Conservation (phyloP, 2,888 invertebrate species). For the Formica aserva region DNA sequence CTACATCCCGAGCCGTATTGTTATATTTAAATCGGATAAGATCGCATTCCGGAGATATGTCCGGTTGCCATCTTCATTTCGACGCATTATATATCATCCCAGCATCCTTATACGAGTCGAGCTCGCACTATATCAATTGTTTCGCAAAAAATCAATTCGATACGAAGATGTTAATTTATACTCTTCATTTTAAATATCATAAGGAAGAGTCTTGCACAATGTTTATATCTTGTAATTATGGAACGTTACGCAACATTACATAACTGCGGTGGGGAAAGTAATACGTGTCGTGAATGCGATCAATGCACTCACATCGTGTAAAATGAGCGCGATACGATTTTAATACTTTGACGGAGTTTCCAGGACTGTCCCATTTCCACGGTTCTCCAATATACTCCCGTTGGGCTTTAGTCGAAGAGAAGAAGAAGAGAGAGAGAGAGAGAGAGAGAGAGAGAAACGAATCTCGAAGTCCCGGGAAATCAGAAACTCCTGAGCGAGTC, state of each 20-base stretch:
- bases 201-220: neutral
- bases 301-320: slow-evolving; percentile 23
- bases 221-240: neutral
- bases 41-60: neutral
- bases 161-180: neutral
- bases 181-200: neutral
- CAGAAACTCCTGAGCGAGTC: slow-evolving; percentile 51
- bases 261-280: neutral
- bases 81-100: neutral
- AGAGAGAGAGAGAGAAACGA: slow-evolving; percentile 33
- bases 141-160: neutral
- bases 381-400: neutral
- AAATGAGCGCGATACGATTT: slow-evolving; percentile 47
- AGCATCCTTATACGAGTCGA: neutral
- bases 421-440: neutral
- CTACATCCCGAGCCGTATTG: no score
- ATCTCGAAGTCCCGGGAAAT: slow-evolving; percentile 61
- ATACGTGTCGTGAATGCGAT: slow-evolving; percentile 37
- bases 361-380: slow-evolving; percentile 39
- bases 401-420: slow-evolving; percentile 38
- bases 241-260: neutral
- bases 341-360: slow-evolving; percentile 50
- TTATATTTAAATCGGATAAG: slow-evolving; percentile 40
- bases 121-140: neutral
- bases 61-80: neutral